Percentiles rank a stretch among this genome's conserved stretches.
Evolutionary conservation across 30 jellyfish, hydroid and myxozoan species (phyloP).

Genomic region (Cassiopea andromeda): DNA sequence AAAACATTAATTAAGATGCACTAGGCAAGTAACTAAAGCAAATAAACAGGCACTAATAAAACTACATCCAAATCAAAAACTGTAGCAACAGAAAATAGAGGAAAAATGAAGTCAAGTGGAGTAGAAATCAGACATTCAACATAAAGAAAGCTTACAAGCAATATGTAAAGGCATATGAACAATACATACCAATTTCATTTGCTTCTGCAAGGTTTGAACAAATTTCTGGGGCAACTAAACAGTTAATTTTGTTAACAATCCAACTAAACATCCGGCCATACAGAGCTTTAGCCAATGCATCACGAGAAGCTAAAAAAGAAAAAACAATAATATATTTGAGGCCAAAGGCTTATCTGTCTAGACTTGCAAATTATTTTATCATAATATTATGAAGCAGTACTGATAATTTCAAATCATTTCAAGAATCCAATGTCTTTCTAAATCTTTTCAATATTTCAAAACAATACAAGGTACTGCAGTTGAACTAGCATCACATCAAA

Average conservation of each 20-base stretch:
- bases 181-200: conserved; percentile 23
- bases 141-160: background rate
- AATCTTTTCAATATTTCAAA: too few relatives aligned
- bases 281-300: conserved; percentile 71
- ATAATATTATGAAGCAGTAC: too few relatives aligned
- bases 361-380: background rate
- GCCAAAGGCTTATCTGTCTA: too few relatives aligned
- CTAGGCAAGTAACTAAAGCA: too few relatives aligned
- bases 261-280: conserved; percentile 76
- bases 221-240: conserved; percentile 60
- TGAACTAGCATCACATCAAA: too few relatives aligned
- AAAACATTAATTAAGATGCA: too few relatives aligned
- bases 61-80: background rate
- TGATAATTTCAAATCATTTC: too few relatives aligned
- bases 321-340: background rate
- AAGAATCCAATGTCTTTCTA: too few relatives aligned
- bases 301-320: conserved; percentile 34
- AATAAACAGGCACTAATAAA: background rate
- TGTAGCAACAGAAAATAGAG: background rate
- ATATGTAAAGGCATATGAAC: background rate
- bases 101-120: background rate
- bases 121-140: background rate
- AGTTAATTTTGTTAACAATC: conserved; percentile 68
- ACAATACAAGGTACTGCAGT: too few relatives aligned
- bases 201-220: conserved; percentile 10